Evolutionary conservation across 2,113 vertebrate species (phyloP).

Genomic region (Gallinago undulata): DNA sequence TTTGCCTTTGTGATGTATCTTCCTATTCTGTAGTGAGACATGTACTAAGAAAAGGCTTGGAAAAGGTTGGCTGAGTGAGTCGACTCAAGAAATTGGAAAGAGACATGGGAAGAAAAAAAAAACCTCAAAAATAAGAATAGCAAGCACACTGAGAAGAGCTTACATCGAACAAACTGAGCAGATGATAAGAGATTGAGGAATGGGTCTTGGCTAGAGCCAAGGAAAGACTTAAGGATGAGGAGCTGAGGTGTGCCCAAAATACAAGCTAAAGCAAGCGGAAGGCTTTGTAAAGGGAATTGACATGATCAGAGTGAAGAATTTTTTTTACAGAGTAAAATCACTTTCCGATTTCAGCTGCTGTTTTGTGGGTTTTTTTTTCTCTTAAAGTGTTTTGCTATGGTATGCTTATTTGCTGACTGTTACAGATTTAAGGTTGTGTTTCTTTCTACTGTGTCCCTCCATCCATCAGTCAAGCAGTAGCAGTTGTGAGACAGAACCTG

Average conservation of each 20-base stretch:
- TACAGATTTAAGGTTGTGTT: constrained; percentile 44
- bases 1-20: constrained; percentile 22
- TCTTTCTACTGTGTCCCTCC: constrained; percentile 31
- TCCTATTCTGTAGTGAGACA: neutral
- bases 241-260: constrained; percentile 24
- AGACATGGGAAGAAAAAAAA: neutral
- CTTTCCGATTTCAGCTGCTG: constrained; percentile 18
- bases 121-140: neutral
- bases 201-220: constrained; percentile 8
- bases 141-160: neutral
- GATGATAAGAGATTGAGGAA: constrained; percentile 20
- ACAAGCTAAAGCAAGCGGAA: neutral
- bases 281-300: neutral
- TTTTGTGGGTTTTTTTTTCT: neutral
- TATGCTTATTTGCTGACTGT: constrained; percentile 41
- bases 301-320: neutral
- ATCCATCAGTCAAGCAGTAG: constrained; percentile 60
- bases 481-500: constrained; percentile 67
- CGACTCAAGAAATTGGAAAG: constrained; percentile 36
- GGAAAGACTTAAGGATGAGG: neutral
- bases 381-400: neutral
- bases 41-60: constrained; percentile 38
- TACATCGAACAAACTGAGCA: neutral
- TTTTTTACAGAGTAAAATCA: constrained; percentile 10
- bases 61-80: constrained; percentile 15